A percentile compares a stretch with the other conserved stretches of the same genome.
phyloP scores from a whole-genome alignment of 2,113 vertebrate species.

The Hydrolagus affinis region DNA sequence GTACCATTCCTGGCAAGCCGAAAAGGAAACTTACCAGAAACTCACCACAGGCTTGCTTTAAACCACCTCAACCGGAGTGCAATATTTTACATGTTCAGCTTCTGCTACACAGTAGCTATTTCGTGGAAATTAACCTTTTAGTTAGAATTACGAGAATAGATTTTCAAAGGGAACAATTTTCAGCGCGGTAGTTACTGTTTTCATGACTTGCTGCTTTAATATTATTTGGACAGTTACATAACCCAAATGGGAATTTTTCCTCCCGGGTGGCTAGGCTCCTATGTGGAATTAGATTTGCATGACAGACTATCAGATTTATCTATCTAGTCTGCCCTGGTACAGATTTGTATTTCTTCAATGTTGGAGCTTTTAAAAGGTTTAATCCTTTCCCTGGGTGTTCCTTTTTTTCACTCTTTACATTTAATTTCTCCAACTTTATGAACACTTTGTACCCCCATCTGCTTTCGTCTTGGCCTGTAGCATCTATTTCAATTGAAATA shows the following conservation, averaged over 20 bases:
- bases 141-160: neutral
- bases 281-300: neutral
- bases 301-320: neutral
- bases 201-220: neutral
- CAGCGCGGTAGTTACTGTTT: neutral
- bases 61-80: neutral
- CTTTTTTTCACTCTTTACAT: too few relatives aligned
- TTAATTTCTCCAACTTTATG: too few relatives aligned
- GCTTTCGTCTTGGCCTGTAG: too few relatives aligned
- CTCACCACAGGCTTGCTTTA: slow-evolving; percentile 47
- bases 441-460: too few relatives aligned
- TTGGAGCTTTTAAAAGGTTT: neutral
- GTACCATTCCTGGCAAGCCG: slow-evolving; percentile 59
- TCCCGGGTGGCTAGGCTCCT: neutral
- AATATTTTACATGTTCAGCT: neutral
- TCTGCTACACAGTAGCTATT: neutral
- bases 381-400: neutral
- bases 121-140: neutral
- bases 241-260: neutral
- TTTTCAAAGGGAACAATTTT: neutral
- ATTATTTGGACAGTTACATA: neutral
- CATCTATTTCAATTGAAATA: too few relatives aligned
- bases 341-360: neutral
- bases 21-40: slow-evolving; percentile 66
- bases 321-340: neutral